These are phyloP conservation scores for Chionodraco myersi DNA, from an alignment of 2,113 vertebrate genomes.

Conservation along the genomic window DNA sequence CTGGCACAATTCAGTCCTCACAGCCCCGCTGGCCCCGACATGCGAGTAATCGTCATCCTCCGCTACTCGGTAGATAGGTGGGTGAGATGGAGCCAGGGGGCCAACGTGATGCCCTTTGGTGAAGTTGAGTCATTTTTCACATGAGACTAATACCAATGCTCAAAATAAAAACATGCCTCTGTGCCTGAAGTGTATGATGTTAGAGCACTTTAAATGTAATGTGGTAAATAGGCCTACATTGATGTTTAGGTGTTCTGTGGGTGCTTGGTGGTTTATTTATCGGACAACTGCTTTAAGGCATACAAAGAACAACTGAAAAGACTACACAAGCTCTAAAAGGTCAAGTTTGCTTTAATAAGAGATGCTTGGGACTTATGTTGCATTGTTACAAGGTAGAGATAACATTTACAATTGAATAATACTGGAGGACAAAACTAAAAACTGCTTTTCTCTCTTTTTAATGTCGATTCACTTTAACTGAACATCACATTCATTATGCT, in stretches of 20 bases:
- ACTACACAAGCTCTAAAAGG: too few species aligned
- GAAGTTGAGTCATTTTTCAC: slow-evolving; percentile 40
- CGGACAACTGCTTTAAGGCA: too few species aligned
- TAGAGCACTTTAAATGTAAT: too few species aligned
- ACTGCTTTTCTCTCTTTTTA: not conserved
- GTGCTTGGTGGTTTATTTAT: too few species aligned
- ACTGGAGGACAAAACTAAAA: too few species aligned
- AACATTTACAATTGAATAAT: not conserved
- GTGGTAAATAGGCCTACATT: too few species aligned
- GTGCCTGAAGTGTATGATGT: not conserved
- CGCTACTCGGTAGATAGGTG: slow-evolving; percentile 35
- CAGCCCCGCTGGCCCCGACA: slow-evolving; percentile 24
- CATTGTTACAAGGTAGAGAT: not conserved
- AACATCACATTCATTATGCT: not conserved
- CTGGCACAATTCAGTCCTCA: slow-evolving; percentile 20
- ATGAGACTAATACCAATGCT: slow-evolving; percentile 11
- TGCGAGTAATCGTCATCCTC: slow-evolving; percentile 53
- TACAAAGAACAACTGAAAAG: too few species aligned
- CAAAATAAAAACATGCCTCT: not conserved
- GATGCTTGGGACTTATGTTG: not conserved
- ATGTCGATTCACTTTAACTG: not conserved
- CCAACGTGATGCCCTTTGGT: slow-evolving; percentile 26
- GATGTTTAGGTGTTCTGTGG: too few species aligned
- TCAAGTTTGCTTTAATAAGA: not conserved
- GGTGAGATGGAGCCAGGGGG: slow-evolving; percentile 30